Conservation (phyloP, 23 tunicate genomes). For the Ciona savignyi region DNA sequence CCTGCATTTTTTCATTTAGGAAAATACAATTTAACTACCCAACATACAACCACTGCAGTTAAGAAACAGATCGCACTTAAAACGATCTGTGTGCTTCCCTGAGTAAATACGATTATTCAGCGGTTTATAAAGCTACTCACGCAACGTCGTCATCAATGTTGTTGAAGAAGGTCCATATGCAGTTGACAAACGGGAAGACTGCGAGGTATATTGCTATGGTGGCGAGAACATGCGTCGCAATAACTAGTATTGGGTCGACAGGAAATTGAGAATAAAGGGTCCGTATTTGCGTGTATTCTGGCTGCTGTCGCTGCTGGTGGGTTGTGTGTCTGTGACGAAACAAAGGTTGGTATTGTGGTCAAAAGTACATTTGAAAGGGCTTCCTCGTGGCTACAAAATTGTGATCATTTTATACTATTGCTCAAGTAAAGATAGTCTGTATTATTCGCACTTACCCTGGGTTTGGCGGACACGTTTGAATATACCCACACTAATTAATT, state of each 20-base stretch:
- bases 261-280: slow-evolving; percentile 55
- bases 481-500: no score
- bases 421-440: no score
- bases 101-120: no score
- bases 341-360: neutral
- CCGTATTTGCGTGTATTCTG: slow-evolving; percentile 4
- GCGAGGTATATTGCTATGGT: slow-evolving; percentile 34
- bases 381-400: neutral
- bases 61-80: no score
- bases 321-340: neutral
- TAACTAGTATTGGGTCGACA: slow-evolving; percentile 6
- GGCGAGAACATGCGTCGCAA: slow-evolving; percentile 7
- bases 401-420: no score
- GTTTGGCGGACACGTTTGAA: no score
- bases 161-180: slow-evolving; percentile 32
- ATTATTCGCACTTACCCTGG: no score
- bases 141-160: slow-evolving; percentile 44
- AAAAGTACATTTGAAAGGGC: neutral
- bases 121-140: slow-evolving; percentile 30
- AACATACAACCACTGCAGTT: no score
- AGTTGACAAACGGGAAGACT: slow-evolving; percentile 59
- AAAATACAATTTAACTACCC: no score
- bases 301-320: neutral
- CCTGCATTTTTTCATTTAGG: no score
- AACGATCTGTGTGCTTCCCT: no score